Evolutionary conservation across 2,888 invertebrate species (phyloP).

Genomic region (Papilio elwesi): DNA sequence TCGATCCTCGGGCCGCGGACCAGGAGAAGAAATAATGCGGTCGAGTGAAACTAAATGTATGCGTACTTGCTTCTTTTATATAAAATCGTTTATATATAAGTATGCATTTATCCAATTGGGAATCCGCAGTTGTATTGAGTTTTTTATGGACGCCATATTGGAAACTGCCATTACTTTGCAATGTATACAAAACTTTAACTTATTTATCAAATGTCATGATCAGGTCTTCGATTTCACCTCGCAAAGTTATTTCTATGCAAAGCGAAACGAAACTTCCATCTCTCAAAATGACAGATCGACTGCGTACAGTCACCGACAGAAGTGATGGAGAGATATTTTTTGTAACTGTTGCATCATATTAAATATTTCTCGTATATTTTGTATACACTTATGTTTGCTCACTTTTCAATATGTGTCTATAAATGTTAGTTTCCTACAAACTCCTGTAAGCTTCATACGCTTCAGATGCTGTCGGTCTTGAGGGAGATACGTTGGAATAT

Average conservation of each 20-base stretch:
- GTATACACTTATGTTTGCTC: too few relatives aligned
- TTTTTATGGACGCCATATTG: background rate
- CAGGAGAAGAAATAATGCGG: too few relatives aligned
- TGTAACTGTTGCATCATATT: background rate
- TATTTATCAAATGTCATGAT: conserved; percentile 33
- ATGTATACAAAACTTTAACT: conserved; percentile 18
- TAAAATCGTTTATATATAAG: background rate
- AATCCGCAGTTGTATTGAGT: background rate
- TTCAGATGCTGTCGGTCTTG: too few relatives aligned
- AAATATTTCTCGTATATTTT: too few relatives aligned
- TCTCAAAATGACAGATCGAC: conserved; percentile 37
- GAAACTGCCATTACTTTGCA: background rate
- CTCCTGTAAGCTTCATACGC: too few relatives aligned
- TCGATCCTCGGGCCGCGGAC: too few relatives aligned
- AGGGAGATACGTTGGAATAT: too few relatives aligned
- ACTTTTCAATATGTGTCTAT: too few relatives aligned
- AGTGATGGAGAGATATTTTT: conserved; percentile 3
- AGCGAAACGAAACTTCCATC: conserved; percentile 35
- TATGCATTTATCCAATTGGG: background rate
- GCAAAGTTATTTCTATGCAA: conserved; percentile 38
- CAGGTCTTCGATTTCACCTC: conserved; percentile 33
- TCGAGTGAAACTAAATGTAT: too few relatives aligned
- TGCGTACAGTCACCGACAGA: conserved; percentile 27
- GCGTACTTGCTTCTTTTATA: too few relatives aligned
- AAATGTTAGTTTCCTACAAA: too few relatives aligned